Conservation (phyloP, 2,888 invertebrate genomes). For the Tortrix viridana region DNA sequence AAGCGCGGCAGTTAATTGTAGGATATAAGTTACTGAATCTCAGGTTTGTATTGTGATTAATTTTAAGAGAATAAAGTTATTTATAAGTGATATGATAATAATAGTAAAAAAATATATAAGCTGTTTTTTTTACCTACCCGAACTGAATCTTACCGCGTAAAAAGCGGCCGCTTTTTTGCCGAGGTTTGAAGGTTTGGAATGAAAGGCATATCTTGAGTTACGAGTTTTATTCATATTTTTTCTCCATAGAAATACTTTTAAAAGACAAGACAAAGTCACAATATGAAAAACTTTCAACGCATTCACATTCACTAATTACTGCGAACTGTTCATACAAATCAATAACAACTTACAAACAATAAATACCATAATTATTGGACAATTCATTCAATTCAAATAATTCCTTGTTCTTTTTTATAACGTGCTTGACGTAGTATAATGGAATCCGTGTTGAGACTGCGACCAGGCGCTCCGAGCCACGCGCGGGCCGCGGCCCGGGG, state of each 20-base stretch:
- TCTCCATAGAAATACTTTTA: slow-evolving; percentile 83
- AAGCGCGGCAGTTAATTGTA: too few relatives aligned
- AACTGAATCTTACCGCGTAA: too few relatives aligned
- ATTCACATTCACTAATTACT: slow-evolving; percentile 77
- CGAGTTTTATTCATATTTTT: slow-evolving; percentile 74
- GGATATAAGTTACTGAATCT: too few relatives aligned
- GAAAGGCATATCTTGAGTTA: slow-evolving; percentile 67
- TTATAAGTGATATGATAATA: too few relatives aligned
- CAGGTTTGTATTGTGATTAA: too few relatives aligned
- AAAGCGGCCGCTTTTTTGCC: too few relatives aligned
- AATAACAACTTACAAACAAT: slow-evolving; percentile 80
- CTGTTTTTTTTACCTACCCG: too few relatives aligned
- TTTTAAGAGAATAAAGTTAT: too few relatives aligned
- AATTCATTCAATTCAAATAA: slow-evolving; percentile 78
- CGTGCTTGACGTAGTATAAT: slow-evolving; percentile 56
- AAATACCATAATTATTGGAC: slow-evolving; percentile 77
- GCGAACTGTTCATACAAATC: slow-evolving; percentile 73
- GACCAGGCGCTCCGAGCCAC: slow-evolving; percentile 21
- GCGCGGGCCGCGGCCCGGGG: neutral
- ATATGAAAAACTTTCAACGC: slow-evolving; percentile 77
- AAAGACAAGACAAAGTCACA: slow-evolving; percentile 81
- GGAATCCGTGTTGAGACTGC: slow-evolving; percentile 44
- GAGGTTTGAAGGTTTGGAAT: slow-evolving; percentile 44
- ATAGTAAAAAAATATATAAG: too few relatives aligned
- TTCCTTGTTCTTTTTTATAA: slow-evolving; percentile 61